Evolutionary conservation across 2,113 vertebrate genomes (phyloP).

Genomic region (Cranoglanis bouderius): DNA sequence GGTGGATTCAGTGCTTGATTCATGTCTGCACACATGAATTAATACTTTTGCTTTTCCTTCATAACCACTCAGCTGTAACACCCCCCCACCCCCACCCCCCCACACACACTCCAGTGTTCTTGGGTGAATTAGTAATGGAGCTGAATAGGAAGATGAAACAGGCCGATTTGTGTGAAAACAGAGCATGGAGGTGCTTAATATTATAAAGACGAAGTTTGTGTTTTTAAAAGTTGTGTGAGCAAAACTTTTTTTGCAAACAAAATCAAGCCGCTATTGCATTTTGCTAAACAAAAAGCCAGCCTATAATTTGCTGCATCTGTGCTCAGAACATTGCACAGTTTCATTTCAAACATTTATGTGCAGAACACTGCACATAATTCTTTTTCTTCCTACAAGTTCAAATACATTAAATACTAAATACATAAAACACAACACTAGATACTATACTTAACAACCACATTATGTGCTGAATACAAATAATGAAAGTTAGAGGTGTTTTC

Average conservation of each 20-base stretch:
- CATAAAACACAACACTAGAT: neutral
- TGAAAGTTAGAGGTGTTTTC: slow-evolving; percentile 24
- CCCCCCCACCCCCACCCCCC: neutral
- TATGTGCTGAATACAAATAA: slow-evolving; percentile 39
- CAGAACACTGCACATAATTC: neutral
- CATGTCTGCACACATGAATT: slow-evolving; percentile 73
- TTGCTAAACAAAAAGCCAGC: slow-evolving; percentile 5
- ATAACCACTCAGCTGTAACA: slow-evolving; percentile 33
- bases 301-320: neutral
- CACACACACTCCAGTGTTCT: neutral
- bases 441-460: neutral
- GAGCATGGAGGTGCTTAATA: slow-evolving; percentile 4
- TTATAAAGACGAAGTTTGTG: neutral
- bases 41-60: slow-evolving; percentile 36
- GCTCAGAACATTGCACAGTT: slow-evolving; percentile 2
- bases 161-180: neutral
- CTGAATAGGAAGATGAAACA: neutral
- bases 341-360: neutral
- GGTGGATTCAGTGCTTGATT: slow-evolving; percentile 71
- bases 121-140: slow-evolving; percentile 8
- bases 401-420: slow-evolving; percentile 5
- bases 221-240: neutral
- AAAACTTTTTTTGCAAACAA: neutral
- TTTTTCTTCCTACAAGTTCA: neutral
- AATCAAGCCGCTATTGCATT: neutral